A percentile compares a stretch with the other conserved stretches of the same genome.
These are phyloP conservation scores for Hesperophylax magnus DNA, from an alignment of 1,140 invertebrate species.

Conservation along the genomic window DNA sequence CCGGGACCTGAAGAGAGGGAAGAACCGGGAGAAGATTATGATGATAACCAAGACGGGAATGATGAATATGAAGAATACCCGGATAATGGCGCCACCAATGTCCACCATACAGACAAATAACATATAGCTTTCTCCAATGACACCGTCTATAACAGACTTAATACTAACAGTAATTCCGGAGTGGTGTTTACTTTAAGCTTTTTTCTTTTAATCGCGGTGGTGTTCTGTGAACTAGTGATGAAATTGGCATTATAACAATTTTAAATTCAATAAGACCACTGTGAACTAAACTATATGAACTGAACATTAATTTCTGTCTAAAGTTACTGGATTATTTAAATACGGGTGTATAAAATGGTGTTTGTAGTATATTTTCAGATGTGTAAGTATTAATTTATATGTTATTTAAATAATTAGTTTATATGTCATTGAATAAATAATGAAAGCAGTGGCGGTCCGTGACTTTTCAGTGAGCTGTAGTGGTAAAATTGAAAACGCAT, in stretches of 20 bases:
- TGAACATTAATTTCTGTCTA: conserved; percentile 3
- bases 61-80: conserved; percentile 73
- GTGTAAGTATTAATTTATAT: conserved; percentile 13
- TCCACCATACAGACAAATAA: conserved; percentile 57
- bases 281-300: background rate
- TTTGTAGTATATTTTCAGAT: background rate
- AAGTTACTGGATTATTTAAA: conserved; percentile 7
- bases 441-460: too few species aligned
- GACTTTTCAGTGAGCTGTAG: too few species aligned
- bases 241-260: conserved; percentile 42
- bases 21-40: conserved; percentile 67
- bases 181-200: conserved; percentile 33
- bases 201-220: conserved; percentile 8
- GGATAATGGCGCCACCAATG: conserved; percentile 67
- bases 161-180: conserved; percentile 48
- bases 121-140: conserved; percentile 54
- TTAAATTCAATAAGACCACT: background rate
- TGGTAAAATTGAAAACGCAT: too few species aligned
- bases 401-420: background rate
- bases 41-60: conserved; percentile 70
- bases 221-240: conserved; percentile 29
- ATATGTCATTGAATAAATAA: too few species aligned
- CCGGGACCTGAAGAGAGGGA: conserved; percentile 64
- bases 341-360: conserved; percentile 25
- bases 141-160: conserved; percentile 44